phyloP scores from a whole-genome alignment of 30 jellyfish, hydroid and myxozoan genomes.

The Calvadosia cruxmelitensis region DNA sequence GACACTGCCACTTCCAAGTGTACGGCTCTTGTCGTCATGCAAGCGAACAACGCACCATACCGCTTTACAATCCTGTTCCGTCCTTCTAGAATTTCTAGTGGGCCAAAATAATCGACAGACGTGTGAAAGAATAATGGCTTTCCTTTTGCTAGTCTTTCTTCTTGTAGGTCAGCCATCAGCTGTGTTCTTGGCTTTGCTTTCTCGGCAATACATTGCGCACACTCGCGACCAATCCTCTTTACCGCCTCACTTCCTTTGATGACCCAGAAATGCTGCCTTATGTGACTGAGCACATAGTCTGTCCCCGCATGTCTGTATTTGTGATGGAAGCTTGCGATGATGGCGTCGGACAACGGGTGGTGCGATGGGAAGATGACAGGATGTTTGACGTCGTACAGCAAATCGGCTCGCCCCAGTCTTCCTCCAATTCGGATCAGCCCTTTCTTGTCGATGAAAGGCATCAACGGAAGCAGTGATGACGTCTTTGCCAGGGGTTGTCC shows the following conservation, averaged over 20 bases:
- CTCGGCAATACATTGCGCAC: too few species aligned
- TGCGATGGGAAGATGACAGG: slow-evolving; percentile 25
- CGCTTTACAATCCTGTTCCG: slow-evolving; percentile 13
- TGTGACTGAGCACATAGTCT: slow-evolving; percentile 19
- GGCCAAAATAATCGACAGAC: slow-evolving; percentile 26
- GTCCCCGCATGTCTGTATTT: slow-evolving; percentile 14
- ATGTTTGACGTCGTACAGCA: slow-evolving; percentile 12
- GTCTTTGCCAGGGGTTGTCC: slow-evolving; percentile 18
- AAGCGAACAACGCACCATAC: slow-evolving; percentile 20
- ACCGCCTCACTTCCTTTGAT: slow-evolving; percentile 29
- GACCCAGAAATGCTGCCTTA: slow-evolving; percentile 23
- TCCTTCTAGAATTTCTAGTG: too few species aligned
- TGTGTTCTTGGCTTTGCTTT: too few species aligned
- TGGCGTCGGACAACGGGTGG: slow-evolving; percentile 11
- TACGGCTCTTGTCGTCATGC: slow-evolving; percentile 24
- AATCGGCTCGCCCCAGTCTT: slow-evolving; percentile 26
- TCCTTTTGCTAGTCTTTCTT: slow-evolving; percentile 9
- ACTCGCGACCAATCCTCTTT: too few species aligned
- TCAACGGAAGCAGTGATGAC: slow-evolving; percentile 16
- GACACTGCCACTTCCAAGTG: slow-evolving; percentile 18
- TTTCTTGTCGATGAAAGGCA: slow-evolving; percentile 18
- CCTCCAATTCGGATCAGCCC: slow-evolving; percentile 35
- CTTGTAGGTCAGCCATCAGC: slow-evolving; percentile 25
- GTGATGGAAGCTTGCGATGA: slow-evolving; percentile 15
- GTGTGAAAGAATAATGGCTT: slow-evolving; percentile 16